Conservation (phyloP, 2,797 vertebrate species). For the Neomorphus geoffroyi region DNA sequence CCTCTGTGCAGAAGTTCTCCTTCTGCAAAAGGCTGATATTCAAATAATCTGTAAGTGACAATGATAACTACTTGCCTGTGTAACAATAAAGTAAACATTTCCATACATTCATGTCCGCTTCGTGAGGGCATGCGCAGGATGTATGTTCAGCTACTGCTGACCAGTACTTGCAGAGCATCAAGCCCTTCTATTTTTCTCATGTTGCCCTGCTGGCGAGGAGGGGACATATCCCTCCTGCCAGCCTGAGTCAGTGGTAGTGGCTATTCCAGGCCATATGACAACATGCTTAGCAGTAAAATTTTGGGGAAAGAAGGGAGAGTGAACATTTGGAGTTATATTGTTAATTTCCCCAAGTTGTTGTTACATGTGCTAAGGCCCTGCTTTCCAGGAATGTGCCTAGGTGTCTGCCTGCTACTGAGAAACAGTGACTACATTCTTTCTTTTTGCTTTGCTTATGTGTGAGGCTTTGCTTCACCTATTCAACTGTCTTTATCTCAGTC, state of each 20-base stretch:
- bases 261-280: neutral
- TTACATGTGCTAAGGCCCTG: accelerated
- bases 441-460: neutral
- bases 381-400: neutral
- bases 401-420: neutral
- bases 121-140: neutral
- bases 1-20: neutral
- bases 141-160: neutral
- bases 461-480: neutral
- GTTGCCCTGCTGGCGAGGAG: neutral
- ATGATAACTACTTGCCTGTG: accelerated
- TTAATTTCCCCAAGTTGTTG: neutral
- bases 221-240: no score
- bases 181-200: neutral
- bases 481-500: neutral
- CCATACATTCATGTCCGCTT: neutral
- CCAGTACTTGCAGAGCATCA: neutral
- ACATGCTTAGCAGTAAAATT: neutral
- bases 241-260: no score
- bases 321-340: neutral
- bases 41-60: neutral
- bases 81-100: neutral
- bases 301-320: neutral
- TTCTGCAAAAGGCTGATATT: neutral
- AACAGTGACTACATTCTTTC: neutral